A percentile compares a stretch with the other conserved stretches of the same genome.
Conservation (phyloP, 2,888 invertebrate genomes). For the Euplexia lucipara region DNA sequence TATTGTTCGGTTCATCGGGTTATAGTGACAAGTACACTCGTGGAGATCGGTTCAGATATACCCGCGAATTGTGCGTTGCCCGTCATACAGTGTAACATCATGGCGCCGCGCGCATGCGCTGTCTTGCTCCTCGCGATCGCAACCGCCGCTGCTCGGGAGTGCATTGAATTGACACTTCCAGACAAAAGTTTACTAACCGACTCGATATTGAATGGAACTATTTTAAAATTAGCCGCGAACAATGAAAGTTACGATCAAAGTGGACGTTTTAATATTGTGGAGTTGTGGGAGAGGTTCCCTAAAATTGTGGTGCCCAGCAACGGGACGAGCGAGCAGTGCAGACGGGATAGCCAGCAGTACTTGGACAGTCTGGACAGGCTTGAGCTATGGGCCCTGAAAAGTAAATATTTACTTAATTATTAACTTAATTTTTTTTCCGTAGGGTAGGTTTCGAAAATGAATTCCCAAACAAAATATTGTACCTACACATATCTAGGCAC, state of each 20-base stretch:
- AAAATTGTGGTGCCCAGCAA: slow-evolving; percentile 85
- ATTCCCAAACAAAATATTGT: neutral
- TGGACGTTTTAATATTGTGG: slow-evolving; percentile 78
- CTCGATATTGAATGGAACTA: slow-evolving; percentile 80
- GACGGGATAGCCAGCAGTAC: slow-evolving; percentile 82
- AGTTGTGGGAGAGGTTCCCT: slow-evolving; percentile 84
- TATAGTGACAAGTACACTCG: slow-evolving; percentile 60
- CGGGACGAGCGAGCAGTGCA: slow-evolving; percentile 86
- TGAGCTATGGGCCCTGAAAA: slow-evolving; percentile 90
- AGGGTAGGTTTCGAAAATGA: slow-evolving; percentile 3
- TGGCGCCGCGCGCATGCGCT: slow-evolving; percentile 87
- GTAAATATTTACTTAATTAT: slow-evolving; percentile 80
- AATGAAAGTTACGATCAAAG: slow-evolving; percentile 77
- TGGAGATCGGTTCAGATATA: slow-evolving; percentile 67
- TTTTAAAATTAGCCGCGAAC: slow-evolving; percentile 76
- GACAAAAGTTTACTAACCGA: slow-evolving; percentile 78
- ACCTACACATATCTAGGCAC: no score
- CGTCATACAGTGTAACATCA: slow-evolving; percentile 81
- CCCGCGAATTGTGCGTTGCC: slow-evolving; percentile 67
- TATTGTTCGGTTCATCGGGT: slow-evolving; percentile 66
- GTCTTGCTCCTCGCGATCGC: slow-evolving; percentile 72
- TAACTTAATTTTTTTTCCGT: neutral
- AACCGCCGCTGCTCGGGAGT: slow-evolving; percentile 80
- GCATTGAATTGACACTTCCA: slow-evolving; percentile 84
- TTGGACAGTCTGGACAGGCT: slow-evolving; percentile 81